Percentiles rank a stretch among this genome's conserved stretches.
phyloP scores from a whole-genome alignment of 23 tunicate species.

The Oikopleura albicans region DNA sequence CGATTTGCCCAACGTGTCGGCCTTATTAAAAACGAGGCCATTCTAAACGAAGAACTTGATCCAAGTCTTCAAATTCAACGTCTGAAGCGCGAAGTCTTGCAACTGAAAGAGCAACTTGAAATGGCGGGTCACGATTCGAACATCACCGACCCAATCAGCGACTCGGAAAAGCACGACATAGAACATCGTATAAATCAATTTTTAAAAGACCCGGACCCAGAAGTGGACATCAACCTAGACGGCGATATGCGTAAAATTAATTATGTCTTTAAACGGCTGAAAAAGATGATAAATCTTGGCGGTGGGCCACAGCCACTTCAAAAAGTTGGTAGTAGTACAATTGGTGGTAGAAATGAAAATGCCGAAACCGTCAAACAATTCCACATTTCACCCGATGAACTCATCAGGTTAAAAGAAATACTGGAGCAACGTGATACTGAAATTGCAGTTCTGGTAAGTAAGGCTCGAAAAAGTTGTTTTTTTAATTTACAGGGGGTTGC shows the following conservation, averaged over 20 bases:
- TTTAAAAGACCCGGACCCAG: constrained; percentile 51
- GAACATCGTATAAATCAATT: constrained; percentile 18
- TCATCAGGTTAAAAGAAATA: constrained; percentile 62
- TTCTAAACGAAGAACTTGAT: constrained; percentile 42
- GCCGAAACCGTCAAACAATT: constrained; percentile 12
- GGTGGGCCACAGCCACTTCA: neutral
- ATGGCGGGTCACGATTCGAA: neutral
- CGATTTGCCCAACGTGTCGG: constrained; percentile 74
- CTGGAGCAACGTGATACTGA: constrained; percentile 87
- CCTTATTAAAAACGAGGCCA: constrained; percentile 36
- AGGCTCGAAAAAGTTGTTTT: neutral
- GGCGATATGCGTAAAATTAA: constrained; percentile 87
- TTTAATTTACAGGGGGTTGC: too few relatives aligned
- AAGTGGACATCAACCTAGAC: constrained; percentile 49
- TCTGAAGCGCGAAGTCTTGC: constrained; percentile 26
- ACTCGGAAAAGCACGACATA: neutral
- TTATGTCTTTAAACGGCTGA: constrained; percentile 36
- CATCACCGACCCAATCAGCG: neutral
- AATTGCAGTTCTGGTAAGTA: constrained; percentile 37
- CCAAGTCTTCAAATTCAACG: constrained; percentile 34
- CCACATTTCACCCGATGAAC: constrained; percentile 31
- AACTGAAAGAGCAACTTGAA: constrained; percentile 21
- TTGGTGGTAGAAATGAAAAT: neutral
- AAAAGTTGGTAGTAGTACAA: neutral
- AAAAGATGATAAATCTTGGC: constrained; percentile 16